These are phyloP conservation scores for Aleiodes sp. DNA, from an alignment of 1,140 invertebrate genomes.

Conservation along the genomic window DNA sequence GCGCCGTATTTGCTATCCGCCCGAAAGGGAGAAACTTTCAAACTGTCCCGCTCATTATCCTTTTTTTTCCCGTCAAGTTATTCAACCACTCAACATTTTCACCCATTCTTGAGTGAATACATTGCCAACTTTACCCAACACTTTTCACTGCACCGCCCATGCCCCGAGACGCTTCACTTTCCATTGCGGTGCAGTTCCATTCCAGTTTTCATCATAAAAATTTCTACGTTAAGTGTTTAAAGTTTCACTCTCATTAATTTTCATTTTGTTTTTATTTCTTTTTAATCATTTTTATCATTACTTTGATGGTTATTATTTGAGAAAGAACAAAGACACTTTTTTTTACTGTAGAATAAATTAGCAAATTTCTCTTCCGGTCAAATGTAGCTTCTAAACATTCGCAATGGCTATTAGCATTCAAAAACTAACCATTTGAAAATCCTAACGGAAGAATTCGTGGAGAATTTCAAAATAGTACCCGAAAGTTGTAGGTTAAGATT, in stretches of 20 bases:
- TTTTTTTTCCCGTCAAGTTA: conserved; percentile 38
- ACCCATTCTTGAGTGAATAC: conserved; percentile 12
- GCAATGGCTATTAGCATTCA: conserved; percentile 16
- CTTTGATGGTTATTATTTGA: background rate
- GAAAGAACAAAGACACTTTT: background rate
- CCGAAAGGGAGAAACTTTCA: conserved; percentile 43
- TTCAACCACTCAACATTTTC: conserved; percentile 38
- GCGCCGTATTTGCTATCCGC: background rate
- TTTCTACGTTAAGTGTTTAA: background rate
- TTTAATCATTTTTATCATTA: background rate
- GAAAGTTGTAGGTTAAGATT: conserved; percentile 23
- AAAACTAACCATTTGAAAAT: conserved; percentile 18
- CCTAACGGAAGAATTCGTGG: background rate
- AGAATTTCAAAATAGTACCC: background rate
- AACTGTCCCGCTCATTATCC: conserved; percentile 41
- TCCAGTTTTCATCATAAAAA: conserved; percentile 17
- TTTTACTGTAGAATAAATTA: conserved; percentile 19
- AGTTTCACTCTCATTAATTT: conserved; percentile 12
- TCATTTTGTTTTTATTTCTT: background rate
- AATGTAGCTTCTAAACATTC: background rate
- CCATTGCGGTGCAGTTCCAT: conserved; percentile 7
- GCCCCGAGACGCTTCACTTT: conserved; percentile 17
- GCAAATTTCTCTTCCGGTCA: conserved; percentile 20
- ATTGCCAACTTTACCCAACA: background rate
- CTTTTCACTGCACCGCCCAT: conserved; percentile 38